Conservation (phyloP, 2,797 vertebrate genomes). For the Argentina silus region DNA sequence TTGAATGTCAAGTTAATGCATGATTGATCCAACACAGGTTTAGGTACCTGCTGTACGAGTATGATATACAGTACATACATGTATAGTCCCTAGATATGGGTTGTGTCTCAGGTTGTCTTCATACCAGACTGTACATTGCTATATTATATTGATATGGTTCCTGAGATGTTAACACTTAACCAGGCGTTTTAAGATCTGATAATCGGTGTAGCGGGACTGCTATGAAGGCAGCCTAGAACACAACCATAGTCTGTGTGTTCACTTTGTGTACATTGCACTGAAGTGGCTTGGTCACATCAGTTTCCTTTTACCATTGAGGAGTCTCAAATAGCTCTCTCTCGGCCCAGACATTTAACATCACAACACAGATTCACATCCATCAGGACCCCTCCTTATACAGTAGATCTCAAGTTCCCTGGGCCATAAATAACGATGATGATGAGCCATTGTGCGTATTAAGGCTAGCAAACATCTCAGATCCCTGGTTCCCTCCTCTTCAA, state of each 20-base stretch:
- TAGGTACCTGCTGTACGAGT: background rate
- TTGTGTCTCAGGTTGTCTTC: too few species aligned
- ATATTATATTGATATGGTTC: too few species aligned
- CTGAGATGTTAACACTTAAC: too few species aligned
- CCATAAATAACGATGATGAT: constrained; percentile 31
- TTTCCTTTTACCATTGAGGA: constrained; percentile 32
- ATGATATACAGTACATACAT: too few species aligned
- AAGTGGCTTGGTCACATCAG: constrained; percentile 30
- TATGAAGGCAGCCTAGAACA: too few species aligned
- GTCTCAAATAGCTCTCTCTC: constrained; percentile 30
- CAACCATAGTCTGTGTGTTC: background rate
- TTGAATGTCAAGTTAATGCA: background rate
- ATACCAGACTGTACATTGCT: too few species aligned
- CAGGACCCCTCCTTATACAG: constrained; percentile 2
- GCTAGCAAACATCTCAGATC: constrained; percentile 33
- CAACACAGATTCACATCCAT: constrained; percentile 16
- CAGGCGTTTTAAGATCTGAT: too few species aligned
- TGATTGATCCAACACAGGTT: background rate
- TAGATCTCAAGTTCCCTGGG: constrained; percentile 37
- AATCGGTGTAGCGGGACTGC: too few species aligned
- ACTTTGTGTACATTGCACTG: constrained; percentile 6
- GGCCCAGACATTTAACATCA: background rate
- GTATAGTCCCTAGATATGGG: too few species aligned
- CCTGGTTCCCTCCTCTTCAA: constrained; percentile 37
- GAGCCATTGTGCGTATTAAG: constrained; percentile 29